Evolutionary conservation across 2,113 vertebrate genomes (phyloP), one percentile per base, ranked within the genome.

Genomic region (Pelusios castaneus): DNA sequence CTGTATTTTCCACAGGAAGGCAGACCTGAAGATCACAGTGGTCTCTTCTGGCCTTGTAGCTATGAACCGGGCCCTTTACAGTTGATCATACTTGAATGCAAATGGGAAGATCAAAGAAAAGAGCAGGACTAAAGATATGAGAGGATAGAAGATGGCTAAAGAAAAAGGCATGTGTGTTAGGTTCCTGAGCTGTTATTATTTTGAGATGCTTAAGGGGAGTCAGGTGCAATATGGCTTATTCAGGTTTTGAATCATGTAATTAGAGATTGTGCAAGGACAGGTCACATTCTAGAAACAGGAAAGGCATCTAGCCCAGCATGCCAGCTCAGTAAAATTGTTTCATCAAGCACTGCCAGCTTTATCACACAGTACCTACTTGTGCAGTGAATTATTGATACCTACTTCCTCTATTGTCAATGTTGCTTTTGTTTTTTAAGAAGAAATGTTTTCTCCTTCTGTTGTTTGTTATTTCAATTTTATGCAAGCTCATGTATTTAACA

Each of bases 231-330:
- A 31, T 13, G 70, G 75, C 83, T 96, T 95, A 52, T 92, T 89
- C 94, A 94, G 82, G 75, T 92, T 84, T 86, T 92, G 91, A 94
- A 96, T 82, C 87, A 80, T 92, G 80, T 85, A 96, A 95, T 95
- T 97, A 97, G 91, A 96, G 86, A 94, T 95, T 97, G 92, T 88
- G 73, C 90, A 97, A 97, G 90, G 94, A 86, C 89, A 96, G 91
- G 93, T 80, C 70, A 60, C 79, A 94, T 84, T 97, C 95, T 86
- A 97, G 95, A 96, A 97, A 87, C 51, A 80, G 89, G 91, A 84
- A 93, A 83, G 47, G 56, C 84, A 91, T 94, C 87, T 94, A 89
- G 90, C 79, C 83, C 77, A 95, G 87, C 94, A 92, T 55, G 93
- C 88, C 78, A 80, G 49, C 78, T 80, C 79, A 55, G 75, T 95